These are phyloP conservation scores for Rotaria socialis DNA, from an alignment of 2,888 invertebrate genomes.

Conservation along the genomic window DNA sequence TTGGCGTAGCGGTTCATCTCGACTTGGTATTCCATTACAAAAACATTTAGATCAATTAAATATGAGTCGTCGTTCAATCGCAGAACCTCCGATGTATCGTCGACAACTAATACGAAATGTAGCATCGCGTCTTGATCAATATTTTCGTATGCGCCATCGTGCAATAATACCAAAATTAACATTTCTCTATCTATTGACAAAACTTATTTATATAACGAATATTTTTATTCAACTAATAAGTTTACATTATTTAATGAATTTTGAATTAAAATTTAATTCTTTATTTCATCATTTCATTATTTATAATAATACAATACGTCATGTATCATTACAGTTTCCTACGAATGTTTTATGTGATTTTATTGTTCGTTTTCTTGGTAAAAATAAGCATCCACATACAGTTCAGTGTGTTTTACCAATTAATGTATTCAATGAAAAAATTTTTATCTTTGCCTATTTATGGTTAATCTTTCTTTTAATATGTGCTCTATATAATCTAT, in stretches of 20 bases:
- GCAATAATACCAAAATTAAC: not conserved
- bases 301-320: not conserved
- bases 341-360: slow-evolving; percentile 45
- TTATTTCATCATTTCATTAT: slow-evolving; percentile 19
- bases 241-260: slow-evolving; percentile 40
- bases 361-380: slow-evolving; percentile 42
- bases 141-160: slow-evolving; percentile 19
- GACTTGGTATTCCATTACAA: slow-evolving; percentile 14
- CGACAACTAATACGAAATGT: slow-evolving; percentile 35
- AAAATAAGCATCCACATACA: slow-evolving; percentile 43
- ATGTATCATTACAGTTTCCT: slow-evolving; percentile 40
- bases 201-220: slow-evolving; percentile 40
- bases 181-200: slow-evolving; percentile 38
- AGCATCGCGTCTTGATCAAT: slow-evolving; percentile 33
- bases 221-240: slow-evolving; percentile 39
- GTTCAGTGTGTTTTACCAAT: slow-evolving; percentile 46
- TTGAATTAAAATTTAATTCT: slow-evolving; percentile 24
- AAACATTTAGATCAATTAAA: slow-evolving; percentile 36
- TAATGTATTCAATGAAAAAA: slow-evolving; percentile 47
- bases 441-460: slow-evolving; percentile 43
- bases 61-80: not conserved
- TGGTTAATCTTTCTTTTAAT: slow-evolving; percentile 40
- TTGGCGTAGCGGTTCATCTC: not conserved
- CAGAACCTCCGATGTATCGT: not conserved
- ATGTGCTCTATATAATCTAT: not conserved